Evolutionary conservation across 2,888 invertebrate genomes (phyloP).

Genomic region (Drosophila leonis): DNA sequence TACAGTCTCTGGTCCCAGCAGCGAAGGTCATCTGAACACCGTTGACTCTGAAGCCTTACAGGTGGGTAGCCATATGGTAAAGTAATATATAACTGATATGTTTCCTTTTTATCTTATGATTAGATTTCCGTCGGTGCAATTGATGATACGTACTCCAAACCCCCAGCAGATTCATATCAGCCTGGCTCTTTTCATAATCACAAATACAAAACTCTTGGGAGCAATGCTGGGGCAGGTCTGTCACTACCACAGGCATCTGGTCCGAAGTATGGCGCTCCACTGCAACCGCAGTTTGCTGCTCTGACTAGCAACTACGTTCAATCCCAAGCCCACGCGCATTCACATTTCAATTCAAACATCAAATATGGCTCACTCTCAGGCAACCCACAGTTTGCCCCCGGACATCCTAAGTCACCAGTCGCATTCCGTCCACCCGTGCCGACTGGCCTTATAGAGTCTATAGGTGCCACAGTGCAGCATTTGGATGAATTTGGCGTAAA

Average conservation of each 20-base stretch:
- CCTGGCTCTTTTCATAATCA: slow-evolving; percentile 78
- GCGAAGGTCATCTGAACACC: slow-evolving; percentile 68
- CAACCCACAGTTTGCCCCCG: slow-evolving; percentile 71
- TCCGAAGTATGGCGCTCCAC: slow-evolving; percentile 65
- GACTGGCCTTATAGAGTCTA: slow-evolving; percentile 89
- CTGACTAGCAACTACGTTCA: slow-evolving; percentile 44
- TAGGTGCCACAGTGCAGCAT: slow-evolving; percentile 88
- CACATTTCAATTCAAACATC: slow-evolving; percentile 73
- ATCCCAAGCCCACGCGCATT: slow-evolving; percentile 33
- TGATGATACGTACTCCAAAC: slow-evolving; percentile 84
- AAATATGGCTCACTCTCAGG: slow-evolving; percentile 80
- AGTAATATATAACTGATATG: neutral
- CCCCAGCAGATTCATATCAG: slow-evolving; percentile 86
- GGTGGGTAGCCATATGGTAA: slow-evolving; percentile 40
- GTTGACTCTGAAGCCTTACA: slow-evolving; percentile 70
- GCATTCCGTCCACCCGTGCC: slow-evolving; percentile 92
- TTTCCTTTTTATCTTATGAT: neutral
- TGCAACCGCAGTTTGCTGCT: slow-evolving; percentile 39
- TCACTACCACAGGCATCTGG: slow-evolving; percentile 84
- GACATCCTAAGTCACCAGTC: slow-evolving; percentile 87
- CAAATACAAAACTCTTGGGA: slow-evolving; percentile 74
- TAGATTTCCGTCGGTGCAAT: slow-evolving; percentile 82
- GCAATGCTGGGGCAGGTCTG: slow-evolving; percentile 30
- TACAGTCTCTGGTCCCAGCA: slow-evolving; percentile 53
- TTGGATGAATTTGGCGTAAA: slow-evolving; percentile 88